These are phyloP conservation scores for Aphelinus certus DNA, from an alignment of 1,140 invertebrate species.

Conservation along the genomic window DNA sequence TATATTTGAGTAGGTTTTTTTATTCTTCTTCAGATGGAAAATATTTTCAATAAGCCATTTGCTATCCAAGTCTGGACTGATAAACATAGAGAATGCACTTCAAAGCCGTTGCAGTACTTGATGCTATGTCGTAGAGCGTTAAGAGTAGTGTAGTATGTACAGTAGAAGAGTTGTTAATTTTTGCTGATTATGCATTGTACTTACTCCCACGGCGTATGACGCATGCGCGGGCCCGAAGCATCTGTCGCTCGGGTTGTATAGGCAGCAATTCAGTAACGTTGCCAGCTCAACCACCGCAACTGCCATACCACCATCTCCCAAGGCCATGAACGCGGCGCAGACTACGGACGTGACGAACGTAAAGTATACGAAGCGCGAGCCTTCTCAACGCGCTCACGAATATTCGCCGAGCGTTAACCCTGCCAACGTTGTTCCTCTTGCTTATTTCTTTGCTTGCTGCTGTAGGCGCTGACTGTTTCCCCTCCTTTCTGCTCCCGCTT, in stretches of 20 bases:
- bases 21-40: too few relatives aligned
- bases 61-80: too few relatives aligned
- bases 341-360: neutral
- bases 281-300: slow-evolving; percentile 4
- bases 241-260: slow-evolving; percentile 52
- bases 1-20: too few relatives aligned
- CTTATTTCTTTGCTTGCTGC: slow-evolving; percentile 5
- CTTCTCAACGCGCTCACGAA: slow-evolving; percentile 26
- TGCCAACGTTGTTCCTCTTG: neutral
- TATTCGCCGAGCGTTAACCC: slow-evolving; percentile 50
- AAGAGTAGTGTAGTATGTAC: too few relatives aligned
- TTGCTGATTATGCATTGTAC: slow-evolving; percentile 8
- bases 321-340: slow-evolving; percentile 46
- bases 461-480: neutral
- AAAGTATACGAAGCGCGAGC: slow-evolving; percentile 24
- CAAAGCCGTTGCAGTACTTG: too few relatives aligned
- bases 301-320: slow-evolving; percentile 31
- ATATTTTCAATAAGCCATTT: too few relatives aligned
- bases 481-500: neutral
- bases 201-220: slow-evolving; percentile 26
- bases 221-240: slow-evolving; percentile 46
- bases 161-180: too few relatives aligned
- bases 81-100: too few relatives aligned
- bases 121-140: too few relatives aligned
- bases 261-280: slow-evolving; percentile 57